Evolutionary conservation across 2,888 invertebrate genomes (phyloP).

Genomic region (Eupithecia inturbata): DNA sequence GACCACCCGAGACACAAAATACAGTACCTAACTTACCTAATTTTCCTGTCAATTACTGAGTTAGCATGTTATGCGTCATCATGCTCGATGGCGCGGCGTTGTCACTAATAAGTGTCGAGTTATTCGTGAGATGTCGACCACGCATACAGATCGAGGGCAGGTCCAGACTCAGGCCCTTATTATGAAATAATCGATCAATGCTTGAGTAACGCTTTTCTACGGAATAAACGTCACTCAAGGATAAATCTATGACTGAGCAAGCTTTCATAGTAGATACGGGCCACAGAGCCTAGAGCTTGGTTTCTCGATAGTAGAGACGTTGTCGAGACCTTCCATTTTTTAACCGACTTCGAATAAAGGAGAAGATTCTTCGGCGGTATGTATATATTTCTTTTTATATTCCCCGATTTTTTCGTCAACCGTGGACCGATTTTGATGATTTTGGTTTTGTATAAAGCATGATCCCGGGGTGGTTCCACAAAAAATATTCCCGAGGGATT

Average conservation of each 20-base stretch:
- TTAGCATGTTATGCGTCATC: slow-evolving; percentile 54
- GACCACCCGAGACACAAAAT: neutral
- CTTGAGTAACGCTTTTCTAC: no score
- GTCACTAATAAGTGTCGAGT: slow-evolving; percentile 55
- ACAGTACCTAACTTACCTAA: neutral
- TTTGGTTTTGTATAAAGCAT: no score
- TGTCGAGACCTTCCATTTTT: neutral
- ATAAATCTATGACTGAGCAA: no score
- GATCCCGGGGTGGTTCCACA: no score
- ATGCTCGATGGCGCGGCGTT: slow-evolving; percentile 54
- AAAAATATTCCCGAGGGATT: no score
- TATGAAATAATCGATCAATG: no score
- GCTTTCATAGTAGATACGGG: no score
- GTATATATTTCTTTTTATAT: no score
- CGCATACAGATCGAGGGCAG: slow-evolving; percentile 55
- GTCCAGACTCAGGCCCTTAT: slow-evolving; percentile 37
- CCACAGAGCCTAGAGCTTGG: neutral
- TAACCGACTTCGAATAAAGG: neutral
- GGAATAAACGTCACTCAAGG: no score
- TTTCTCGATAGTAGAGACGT: neutral
- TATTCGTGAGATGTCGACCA: slow-evolving; percentile 55
- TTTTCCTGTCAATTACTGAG: slow-evolving; percentile 41
- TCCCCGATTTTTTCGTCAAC: no score
- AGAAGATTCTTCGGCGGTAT: no score
- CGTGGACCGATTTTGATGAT: no score